phyloP scores from a whole-genome alignment of 2,113 vertebrate genomes.

The Cyanoderma ruficeps region DNA sequence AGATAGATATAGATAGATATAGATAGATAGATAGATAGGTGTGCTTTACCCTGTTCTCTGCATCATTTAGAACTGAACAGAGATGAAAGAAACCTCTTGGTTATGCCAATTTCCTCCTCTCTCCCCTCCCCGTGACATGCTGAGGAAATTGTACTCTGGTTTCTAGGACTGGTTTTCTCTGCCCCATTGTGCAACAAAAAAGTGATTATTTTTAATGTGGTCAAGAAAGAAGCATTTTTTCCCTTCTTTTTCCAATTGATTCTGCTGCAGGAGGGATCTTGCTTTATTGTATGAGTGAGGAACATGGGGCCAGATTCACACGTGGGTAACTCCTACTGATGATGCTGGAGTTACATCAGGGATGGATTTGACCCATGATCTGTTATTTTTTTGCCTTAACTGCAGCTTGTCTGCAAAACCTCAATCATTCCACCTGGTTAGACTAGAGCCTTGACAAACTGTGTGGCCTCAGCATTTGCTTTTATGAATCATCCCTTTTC shows the following conservation, averaged over 20 bases:
- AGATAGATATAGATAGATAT: not conserved
- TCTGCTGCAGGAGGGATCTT: not conserved
- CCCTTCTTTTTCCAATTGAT: not conserved
- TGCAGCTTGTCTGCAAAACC: slow-evolving; percentile 44
- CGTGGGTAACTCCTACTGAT: not conserved
- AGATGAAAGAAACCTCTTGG: not conserved
- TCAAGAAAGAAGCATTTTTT: not conserved
- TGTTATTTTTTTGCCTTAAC: slow-evolving; percentile 21
- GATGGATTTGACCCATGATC: slow-evolving; percentile 8
- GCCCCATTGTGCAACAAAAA: slow-evolving; percentile 26
- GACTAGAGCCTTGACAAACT: slow-evolving; percentile 55
- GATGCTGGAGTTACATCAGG: not conserved
- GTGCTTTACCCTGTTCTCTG: not conserved
- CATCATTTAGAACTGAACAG: slow-evolving; percentile 1
- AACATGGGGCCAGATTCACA: not conserved
- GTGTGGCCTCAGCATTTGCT: slow-evolving; percentile 66
- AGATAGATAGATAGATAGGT: not conserved
- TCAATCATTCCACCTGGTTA: slow-evolving; percentile 63
- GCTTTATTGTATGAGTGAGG: not conserved
- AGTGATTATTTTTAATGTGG: slow-evolving; percentile 35
- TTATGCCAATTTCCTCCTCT: not conserved
- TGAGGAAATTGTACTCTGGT: slow-evolving; percentile 18
- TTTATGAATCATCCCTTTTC: slow-evolving; percentile 58
- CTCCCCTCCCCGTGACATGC: not conserved
- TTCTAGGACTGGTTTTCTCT: not conserved